Percentiles rank a stretch among this genome's conserved stretches.
Conservation (phyloP, 2,888 invertebrate genomes). For the Lutraria lutraria region DNA sequence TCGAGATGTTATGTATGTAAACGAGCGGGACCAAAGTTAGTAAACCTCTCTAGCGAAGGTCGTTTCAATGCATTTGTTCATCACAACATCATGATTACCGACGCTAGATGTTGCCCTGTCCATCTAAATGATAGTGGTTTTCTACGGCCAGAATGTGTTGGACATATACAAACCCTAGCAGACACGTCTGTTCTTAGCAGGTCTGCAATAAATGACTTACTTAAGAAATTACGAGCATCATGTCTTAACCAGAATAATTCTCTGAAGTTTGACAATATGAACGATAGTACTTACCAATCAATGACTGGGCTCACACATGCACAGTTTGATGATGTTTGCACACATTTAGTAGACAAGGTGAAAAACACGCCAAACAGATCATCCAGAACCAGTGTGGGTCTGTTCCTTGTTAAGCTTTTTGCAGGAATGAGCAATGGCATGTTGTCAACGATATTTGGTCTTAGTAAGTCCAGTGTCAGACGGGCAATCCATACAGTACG, state of each 20-base stretch:
- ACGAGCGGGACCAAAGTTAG: no score
- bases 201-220: no score
- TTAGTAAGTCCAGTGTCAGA: no score
- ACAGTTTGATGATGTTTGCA: slow-evolving; percentile 49
- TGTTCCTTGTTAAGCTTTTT: no score
- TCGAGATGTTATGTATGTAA: no score
- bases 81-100: slow-evolving; percentile 14
- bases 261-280: slow-evolving; percentile 57
- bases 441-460: slow-evolving; percentile 55
- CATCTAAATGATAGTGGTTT: neutral
- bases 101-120: slow-evolving; percentile 35
- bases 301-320: slow-evolving; percentile 42
- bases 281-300: no score
- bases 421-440: slow-evolving; percentile 58
- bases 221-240: no score
- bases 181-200: neutral
- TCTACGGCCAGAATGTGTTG: neutral
- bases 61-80: no score
- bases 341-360: slow-evolving; percentile 23
- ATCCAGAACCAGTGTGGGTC: slow-evolving; percentile 42
- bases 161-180: slow-evolving; percentile 12
- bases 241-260: no score
- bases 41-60: no score
- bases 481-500: no score
- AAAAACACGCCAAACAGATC: no score